phyloP scores from a whole-genome alignment of 2,888 invertebrate genomes.

The Agrilus biguttatus region DNA sequence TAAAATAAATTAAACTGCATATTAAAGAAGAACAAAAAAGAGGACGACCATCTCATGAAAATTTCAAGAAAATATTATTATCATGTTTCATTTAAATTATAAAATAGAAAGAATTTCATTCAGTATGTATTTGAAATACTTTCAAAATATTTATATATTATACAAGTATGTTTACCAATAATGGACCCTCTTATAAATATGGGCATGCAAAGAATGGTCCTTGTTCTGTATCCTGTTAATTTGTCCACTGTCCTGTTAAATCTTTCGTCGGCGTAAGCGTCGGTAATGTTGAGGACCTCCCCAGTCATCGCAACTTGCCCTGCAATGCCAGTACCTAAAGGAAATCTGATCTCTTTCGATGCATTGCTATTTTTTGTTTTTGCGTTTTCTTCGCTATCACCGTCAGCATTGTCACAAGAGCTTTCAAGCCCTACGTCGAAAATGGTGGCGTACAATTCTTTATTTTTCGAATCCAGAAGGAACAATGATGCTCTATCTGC shows the following conservation, averaged over 20 bases:
- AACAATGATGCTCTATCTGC: constrained; percentile 77
- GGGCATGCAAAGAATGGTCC: constrained; percentile 74
- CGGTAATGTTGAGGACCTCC: constrained; percentile 64
- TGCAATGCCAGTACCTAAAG: constrained; percentile 65
- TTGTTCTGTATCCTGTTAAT: constrained; percentile 52
- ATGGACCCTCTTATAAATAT: constrained; percentile 63
- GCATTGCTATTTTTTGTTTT: constrained; percentile 15
- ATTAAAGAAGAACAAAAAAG: too few relatives aligned
- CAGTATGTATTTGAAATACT: too few relatives aligned
- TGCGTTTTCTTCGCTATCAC: constrained; percentile 12
- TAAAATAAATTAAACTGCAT: too few relatives aligned
- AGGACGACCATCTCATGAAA: too few relatives aligned
- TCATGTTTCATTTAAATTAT: too few relatives aligned
- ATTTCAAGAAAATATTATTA: too few relatives aligned
- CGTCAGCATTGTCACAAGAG: constrained; percentile 14
- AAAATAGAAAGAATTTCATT: too few relatives aligned
- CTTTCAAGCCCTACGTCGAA: constrained; percentile 50
- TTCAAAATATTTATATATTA: too few relatives aligned
- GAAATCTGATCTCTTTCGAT: constrained; percentile 49
- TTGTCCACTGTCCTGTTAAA: constrained; percentile 61
- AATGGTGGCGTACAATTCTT: constrained; percentile 67
- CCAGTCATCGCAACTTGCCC: constrained; percentile 63
- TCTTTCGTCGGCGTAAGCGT: constrained; percentile 64
- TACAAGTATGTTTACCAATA: constrained; percentile 45
- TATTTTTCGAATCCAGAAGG: constrained; percentile 56